These are phyloP conservation scores for Andricus curvator DNA, from an alignment of 2,888 invertebrate genomes.

Conservation along the genomic window DNA sequence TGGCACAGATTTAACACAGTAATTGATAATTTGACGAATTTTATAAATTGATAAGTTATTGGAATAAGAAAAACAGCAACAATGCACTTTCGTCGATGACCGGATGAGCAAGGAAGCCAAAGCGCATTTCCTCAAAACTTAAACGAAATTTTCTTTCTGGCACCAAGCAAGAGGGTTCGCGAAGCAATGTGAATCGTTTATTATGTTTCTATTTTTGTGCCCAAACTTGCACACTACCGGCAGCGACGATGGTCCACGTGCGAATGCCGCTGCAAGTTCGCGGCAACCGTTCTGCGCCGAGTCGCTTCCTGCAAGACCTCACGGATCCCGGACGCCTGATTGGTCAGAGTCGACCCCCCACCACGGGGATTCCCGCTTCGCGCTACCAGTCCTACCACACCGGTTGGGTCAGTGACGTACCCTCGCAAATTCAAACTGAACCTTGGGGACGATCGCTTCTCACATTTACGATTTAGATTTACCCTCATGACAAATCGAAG, in stretches of 20 bases:
- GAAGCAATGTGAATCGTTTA: slow-evolving; percentile 29
- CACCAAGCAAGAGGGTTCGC: neutral
- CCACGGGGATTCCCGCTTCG: neutral
- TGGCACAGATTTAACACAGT: slow-evolving; percentile 35
- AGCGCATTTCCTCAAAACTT: slow-evolving; percentile 1
- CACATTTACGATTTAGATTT: neutral
- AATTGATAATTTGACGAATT: neutral
- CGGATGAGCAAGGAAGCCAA: slow-evolving; percentile 17
- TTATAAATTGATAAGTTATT: neutral
- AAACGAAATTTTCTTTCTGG: neutral
- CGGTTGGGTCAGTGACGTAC: slow-evolving; percentile 50
- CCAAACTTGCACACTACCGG: slow-evolving; percentile 46
- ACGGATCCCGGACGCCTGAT: slow-evolving; percentile 45
- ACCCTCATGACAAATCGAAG: neutral
- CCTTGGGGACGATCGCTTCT: slow-evolving; percentile 1
- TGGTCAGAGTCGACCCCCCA: slow-evolving; percentile 49
- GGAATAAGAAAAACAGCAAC: slow-evolving; percentile 21
- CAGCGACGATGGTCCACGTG: slow-evolving; percentile 74
- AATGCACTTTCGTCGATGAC: slow-evolving; percentile 37
- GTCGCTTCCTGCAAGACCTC: slow-evolving; percentile 62
- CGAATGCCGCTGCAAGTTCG: slow-evolving; percentile 72
- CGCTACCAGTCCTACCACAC: slow-evolving; percentile 28
- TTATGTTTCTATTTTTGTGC: slow-evolving; percentile 34
- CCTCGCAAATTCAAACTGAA: slow-evolving; percentile 38
- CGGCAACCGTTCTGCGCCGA: slow-evolving; percentile 66